Percentiles rank a stretch among this genome's conserved stretches.
Conservation (phyloP, 2,888 invertebrate genomes). For the Chymomyza caudatula region DNA sequence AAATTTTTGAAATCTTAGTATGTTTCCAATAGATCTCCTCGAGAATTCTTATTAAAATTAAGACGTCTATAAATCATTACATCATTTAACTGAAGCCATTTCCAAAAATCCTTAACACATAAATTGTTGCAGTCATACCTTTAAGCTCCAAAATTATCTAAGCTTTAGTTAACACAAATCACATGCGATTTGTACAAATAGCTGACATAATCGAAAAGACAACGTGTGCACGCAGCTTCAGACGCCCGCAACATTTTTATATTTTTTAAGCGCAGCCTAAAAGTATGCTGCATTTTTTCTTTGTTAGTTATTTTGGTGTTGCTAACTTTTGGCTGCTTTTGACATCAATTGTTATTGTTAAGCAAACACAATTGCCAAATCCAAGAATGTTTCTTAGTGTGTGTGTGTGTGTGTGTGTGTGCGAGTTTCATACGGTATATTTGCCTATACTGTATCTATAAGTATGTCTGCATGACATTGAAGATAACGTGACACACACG, state of each 20-base stretch:
- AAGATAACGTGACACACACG: slow-evolving; percentile 49
- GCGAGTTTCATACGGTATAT: slow-evolving; percentile 20
- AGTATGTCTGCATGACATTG: slow-evolving; percentile 53
- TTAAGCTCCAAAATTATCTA: not conserved
- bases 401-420: slow-evolving; percentile 7
- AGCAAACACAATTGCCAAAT: slow-evolving; percentile 53
- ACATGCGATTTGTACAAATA: not conserved
- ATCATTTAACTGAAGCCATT: too few species aligned
- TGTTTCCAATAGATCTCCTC: too few species aligned
- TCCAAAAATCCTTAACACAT: too few species aligned
- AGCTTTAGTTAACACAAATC: not conserved
- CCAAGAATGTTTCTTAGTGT: not conserved
- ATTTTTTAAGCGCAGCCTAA: slow-evolving; percentile 44
- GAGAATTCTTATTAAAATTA: too few species aligned
- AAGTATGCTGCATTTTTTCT: slow-evolving; percentile 52
- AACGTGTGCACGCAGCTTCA: not conserved
- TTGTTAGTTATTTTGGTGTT: not conserved
- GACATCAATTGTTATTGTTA: slow-evolving; percentile 72
- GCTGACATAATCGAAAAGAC: not conserved
- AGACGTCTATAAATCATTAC: too few species aligned
- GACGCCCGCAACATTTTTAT: not conserved
- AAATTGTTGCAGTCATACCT: too few species aligned
- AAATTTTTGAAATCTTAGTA: too few species aligned
- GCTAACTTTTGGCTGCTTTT: slow-evolving; percentile 29
- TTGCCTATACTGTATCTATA: not conserved